Percentiles rank a stretch among this genome's conserved stretches.
These are phyloP conservation scores for Pedicia rivosa DNA, from an alignment of 2,888 invertebrate genomes.

Conservation along the genomic window DNA sequence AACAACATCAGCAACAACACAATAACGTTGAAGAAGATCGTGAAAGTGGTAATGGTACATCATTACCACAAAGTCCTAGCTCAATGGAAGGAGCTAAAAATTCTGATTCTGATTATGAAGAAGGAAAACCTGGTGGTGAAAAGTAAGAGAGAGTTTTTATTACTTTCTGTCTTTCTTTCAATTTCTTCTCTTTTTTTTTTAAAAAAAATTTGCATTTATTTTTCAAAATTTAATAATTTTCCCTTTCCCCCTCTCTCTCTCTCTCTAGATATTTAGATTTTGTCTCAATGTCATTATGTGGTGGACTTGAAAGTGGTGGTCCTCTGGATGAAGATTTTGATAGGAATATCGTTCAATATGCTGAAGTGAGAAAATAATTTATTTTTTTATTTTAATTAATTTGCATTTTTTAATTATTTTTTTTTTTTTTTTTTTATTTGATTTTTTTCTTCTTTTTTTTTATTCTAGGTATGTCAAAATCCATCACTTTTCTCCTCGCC, in stretches of 20 bases:
- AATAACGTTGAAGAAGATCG: conserved; percentile 64
- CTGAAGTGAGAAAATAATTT: conserved; percentile 27
- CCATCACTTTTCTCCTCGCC: conserved; percentile 62
- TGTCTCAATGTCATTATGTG: conserved; percentile 64
- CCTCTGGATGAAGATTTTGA: conserved; percentile 45
- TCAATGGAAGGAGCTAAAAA: conserved; percentile 67
- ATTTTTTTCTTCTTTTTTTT: conserved; percentile 9
- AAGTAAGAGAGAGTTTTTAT: conserved; percentile 31
- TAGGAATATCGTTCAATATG: conserved; percentile 36
- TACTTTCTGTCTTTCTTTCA: conserved; percentile 3
- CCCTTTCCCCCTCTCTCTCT: no score
- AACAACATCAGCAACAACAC: background rate
- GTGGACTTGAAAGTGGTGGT: conserved; percentile 41
- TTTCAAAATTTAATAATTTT: conserved; percentile 5
- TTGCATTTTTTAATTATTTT: background rate
- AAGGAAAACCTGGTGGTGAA: conserved; percentile 41
- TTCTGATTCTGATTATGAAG: conserved; percentile 74
- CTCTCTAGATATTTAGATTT: conserved; percentile 36
- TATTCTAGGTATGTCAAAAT: conserved; percentile 40
- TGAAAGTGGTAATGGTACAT: conserved; percentile 93
- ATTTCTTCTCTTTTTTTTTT: background rate
- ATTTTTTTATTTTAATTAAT: background rate
- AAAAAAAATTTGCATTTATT: background rate
- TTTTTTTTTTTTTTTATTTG: conserved; percentile 41
- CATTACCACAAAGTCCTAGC: conserved; percentile 84